Evolutionary conservation across 2,113 vertebrate genomes (phyloP), one percentile per base, ranked within the genome.

Genomic region (Chloropsis hardwickii): DNA sequence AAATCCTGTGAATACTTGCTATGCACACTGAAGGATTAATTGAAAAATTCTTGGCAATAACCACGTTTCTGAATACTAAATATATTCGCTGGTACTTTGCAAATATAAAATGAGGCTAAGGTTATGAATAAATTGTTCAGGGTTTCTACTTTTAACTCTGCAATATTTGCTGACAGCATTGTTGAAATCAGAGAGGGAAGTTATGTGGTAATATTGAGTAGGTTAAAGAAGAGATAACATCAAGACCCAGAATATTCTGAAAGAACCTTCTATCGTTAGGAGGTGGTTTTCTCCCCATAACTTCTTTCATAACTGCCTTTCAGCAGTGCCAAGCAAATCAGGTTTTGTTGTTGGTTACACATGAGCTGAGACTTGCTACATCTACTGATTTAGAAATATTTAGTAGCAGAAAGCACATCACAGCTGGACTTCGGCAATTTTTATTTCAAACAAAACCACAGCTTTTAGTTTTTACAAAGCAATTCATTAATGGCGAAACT

Each of bases 111-210:
- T 25, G 31, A 73, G 33, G 47, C 20, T 60, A 37, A 79, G 33
- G 74, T 82, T 93, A 57, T 66, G 79, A 93, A 88, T 73, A 93
- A 90, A 90, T 88, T 78, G 76, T 62, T 96, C 66, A 44, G 8
- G 56, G 60, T 66, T 94, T 92, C 88, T 81, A 17, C 67, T 83
- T 92, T 78, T 77, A 83, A 60, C 62, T 82, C 42, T 74, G 71
- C 79, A 81, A 86, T 94, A 92, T 77, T 86, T 95, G 74, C 64
- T 93, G 92, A 78, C 56, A 81, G 22, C 25, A 62, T 51, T 81
- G 82, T 64, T 70, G 88, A 93, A 92, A 94, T 70, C 74, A 77
- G 81, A 72, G 50, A n/a, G 50, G 39, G 33, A 90, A 76, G 88
- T 90, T 77, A 78, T 92, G 51, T 73, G 51, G 58, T 88, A 90